phyloP scores from a whole-genome alignment of 1,140 invertebrate genomes.

The Cyclargus thomasi region DNA sequence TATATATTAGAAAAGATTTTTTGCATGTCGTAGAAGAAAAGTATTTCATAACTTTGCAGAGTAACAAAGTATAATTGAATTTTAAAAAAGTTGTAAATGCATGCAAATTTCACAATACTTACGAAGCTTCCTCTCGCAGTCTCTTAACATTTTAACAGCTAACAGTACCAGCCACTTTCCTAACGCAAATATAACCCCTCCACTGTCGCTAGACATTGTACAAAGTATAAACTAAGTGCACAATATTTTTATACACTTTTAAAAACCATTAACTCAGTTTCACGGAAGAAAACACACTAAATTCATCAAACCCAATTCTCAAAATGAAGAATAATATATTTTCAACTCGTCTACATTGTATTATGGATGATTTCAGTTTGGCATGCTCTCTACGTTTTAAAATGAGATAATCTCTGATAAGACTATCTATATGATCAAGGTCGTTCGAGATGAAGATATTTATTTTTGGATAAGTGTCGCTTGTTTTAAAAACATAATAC shows the following conservation, averaged over 20 bases:
- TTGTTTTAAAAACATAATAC: neutral
- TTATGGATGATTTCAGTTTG: neutral
- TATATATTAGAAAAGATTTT: too few species aligned
- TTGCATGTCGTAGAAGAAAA: too few species aligned
- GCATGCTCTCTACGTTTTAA: neutral
- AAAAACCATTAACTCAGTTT: neutral
- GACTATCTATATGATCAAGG: slow-evolving; percentile 8
- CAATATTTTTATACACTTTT: neutral
- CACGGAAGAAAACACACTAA: neutral
- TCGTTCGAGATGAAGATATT: neutral
- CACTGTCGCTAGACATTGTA: slow-evolving; percentile 49
- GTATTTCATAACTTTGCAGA: neutral
- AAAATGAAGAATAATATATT: neutral
- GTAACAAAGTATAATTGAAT: neutral
- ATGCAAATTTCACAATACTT: slow-evolving; percentile 23
- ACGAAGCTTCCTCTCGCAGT: slow-evolving; percentile 39
- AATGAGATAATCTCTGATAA: slow-evolving; percentile 3
- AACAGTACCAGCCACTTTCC: slow-evolving; percentile 39
- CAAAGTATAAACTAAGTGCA: neutral
- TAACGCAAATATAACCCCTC: slow-evolving; percentile 40
- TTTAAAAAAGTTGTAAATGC: neutral
- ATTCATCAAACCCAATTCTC: neutral
- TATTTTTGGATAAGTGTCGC: neutral
- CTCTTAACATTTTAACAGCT: slow-evolving; percentile 43
- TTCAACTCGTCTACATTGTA: neutral